Base-by-base conservation (phyloP, 2,797 vertebrate species). In the Hippopotamyrus pictus region DNA sequence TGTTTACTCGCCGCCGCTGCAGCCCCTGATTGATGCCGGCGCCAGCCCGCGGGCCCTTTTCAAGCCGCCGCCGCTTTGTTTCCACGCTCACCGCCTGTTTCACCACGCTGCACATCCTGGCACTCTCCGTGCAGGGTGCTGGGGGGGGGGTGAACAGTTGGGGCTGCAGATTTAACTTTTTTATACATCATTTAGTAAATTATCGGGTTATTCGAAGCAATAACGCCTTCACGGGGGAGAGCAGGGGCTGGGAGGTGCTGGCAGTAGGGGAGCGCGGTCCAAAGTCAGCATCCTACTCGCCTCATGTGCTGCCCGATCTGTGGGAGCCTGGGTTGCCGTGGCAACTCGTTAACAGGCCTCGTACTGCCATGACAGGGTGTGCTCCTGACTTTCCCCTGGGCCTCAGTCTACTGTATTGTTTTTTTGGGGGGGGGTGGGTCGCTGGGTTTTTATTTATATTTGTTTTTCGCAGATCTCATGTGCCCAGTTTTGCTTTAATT, bases 1-100 rank as follows among this genome's bases (percentile, higher is more conserved):
- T 90, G 94, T 96, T 96, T 95, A 95, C 95, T 94, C 94, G 94
- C 93, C 93, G 94, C 22, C 62, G 94, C 94, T 92, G 92, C 93
- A 95, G 93, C 92, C 85, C 94, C 94, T 96, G 95, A 96, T 95
- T 94, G 95, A 95, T 94, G 94, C 94, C 89, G 17, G 94, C 92
- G 93, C 93, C 94, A 93, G 93, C 91, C 93, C 94, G 93, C 91
- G 92, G 93, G 92, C 92, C 90, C 92, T 90, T 94, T 95, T 91
- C 86, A 73, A 87, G 62, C 62, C 11, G 62, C 92, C 94, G 93
- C 92, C 94, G 93, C 94, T 95, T 95, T 95, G 94, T 96, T 96
- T 95, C 95, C 93, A 85, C 93, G 93, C 94, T 93, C 91, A 91
- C 92, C 93, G 92, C 95, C 96, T 93, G 92, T 95, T 96, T 95